These are phyloP conservation scores for Patiria pectinifera DNA, from an alignment of 53 echinoderm and acorn worm species.

Conservation along the genomic window DNA sequence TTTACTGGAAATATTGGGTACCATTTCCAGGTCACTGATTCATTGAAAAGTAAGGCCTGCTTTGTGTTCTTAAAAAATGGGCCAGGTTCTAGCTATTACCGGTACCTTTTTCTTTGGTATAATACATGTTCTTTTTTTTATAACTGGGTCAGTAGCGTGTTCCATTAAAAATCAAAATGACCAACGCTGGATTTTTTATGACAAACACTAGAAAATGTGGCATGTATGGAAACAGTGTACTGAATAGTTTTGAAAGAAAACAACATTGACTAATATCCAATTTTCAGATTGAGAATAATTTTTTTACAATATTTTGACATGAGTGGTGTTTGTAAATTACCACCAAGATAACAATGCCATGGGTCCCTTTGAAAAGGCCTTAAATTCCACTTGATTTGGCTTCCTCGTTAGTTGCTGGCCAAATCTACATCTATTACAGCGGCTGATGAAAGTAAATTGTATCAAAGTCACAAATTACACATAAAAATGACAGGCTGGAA, in stretches of 20 bases:
- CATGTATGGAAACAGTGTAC: too few relatives aligned
- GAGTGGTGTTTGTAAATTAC: too few relatives aligned
- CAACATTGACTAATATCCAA: too few relatives aligned
- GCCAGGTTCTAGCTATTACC: background rate
- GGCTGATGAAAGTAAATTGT: background rate
- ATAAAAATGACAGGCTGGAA: background rate
- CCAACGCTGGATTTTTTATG: background rate
- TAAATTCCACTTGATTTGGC: too few relatives aligned
- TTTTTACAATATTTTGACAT: too few relatives aligned
- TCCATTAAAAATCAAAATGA: background rate
- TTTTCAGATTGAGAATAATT: too few relatives aligned
- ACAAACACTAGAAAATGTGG: background rate
- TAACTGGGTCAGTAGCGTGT: background rate
- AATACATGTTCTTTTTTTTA: background rate
- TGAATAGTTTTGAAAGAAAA: too few relatives aligned
- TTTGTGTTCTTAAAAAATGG: background rate
- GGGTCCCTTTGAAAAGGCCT: too few relatives aligned
- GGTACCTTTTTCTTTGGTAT: background rate
- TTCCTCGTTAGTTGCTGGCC: too few relatives aligned
- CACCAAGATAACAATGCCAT: too few relatives aligned
- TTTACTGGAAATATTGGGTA: conserved; percentile 3
- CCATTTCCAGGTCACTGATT: conserved; percentile 43
- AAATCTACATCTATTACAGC: background rate
- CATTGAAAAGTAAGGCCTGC: background rate
- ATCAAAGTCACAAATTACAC: background rate